These are phyloP conservation scores for Cavia porcellus DNA, from an alignment of 2,113 vertebrate genomes.

Conservation along the genomic window DNA sequence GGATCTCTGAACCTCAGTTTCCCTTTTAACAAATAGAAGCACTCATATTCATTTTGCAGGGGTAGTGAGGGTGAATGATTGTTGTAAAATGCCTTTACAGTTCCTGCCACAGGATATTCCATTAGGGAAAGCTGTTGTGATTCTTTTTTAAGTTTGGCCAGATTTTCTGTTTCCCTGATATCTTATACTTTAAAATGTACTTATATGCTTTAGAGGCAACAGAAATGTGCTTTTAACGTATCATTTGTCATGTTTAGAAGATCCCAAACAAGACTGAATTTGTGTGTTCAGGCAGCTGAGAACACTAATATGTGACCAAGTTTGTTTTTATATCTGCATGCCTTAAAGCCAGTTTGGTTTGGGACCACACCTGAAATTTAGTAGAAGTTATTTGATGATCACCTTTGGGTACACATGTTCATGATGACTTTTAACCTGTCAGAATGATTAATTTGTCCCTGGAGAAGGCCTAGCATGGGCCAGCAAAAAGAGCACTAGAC, in stretches of 20 bases:
- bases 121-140: background rate
- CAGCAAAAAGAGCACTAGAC: background rate
- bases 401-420: background rate
- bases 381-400: background rate
- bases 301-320: background rate
- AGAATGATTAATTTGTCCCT: constrained; percentile 12
- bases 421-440: background rate
- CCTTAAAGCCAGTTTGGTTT: background rate
- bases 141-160: background rate
- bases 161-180: background rate
- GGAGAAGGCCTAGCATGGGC: background rate
- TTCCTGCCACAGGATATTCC: background rate
- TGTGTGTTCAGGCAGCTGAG: background rate
- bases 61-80: background rate
- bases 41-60: background rate
- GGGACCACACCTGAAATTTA: background rate
- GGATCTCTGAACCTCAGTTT: background rate
- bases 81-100: background rate
- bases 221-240: background rate
- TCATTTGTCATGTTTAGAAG: background rate
- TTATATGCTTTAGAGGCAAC: constrained; percentile 17
- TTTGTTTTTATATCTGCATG: background rate
- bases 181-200: constrained; percentile 10
- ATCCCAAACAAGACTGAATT: background rate
- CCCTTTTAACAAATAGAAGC: background rate